A percentile compares a stretch with the other conserved stretches of the same genome.
Evolutionary conservation across 2,113 vertebrate genomes (phyloP).

Genomic region (Plotosus lineatus): DNA sequence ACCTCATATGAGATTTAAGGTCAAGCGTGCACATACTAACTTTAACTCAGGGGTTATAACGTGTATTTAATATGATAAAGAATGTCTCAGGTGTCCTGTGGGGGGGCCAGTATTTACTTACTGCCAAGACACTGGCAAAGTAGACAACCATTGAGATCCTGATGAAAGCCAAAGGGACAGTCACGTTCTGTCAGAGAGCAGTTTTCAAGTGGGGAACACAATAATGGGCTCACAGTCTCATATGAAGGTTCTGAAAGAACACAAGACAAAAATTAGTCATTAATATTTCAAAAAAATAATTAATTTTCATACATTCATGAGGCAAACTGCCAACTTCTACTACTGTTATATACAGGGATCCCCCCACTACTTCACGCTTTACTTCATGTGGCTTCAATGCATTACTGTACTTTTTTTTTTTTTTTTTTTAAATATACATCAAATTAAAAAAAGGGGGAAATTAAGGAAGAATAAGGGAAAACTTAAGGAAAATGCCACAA

Average conservation of each 20-base stretch:
- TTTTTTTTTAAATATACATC: too few species aligned
- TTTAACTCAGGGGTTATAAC: background rate
- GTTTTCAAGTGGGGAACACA: conserved; percentile 76
- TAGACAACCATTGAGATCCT: conserved; percentile 74
- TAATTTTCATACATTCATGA: too few species aligned
- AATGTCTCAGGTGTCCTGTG: background rate
- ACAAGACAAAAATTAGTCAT: background rate
- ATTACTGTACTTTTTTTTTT: too few species aligned
- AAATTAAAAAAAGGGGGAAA: too few species aligned
- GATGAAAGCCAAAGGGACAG: conserved; percentile 75
- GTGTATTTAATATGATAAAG: background rate
- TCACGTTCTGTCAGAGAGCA: conserved; percentile 72
- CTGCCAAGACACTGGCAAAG: conserved; percentile 78
- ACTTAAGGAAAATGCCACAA: too few species aligned
- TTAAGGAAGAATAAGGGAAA: too few species aligned
- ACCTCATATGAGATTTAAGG: background rate
- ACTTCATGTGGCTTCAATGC: too few species aligned
- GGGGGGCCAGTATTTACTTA: conserved; percentile 59
- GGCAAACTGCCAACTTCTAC: too few species aligned
- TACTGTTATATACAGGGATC: too few species aligned
- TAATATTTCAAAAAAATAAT: conserved; percentile 7
- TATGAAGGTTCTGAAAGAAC: conserved; percentile 73
- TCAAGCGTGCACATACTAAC: background rate
- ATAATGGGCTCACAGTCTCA: conserved; percentile 75
- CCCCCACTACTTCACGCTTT: too few species aligned